Conservation (phyloP, 2,797 vertebrate genomes). For the Spea hammondii region DNA sequence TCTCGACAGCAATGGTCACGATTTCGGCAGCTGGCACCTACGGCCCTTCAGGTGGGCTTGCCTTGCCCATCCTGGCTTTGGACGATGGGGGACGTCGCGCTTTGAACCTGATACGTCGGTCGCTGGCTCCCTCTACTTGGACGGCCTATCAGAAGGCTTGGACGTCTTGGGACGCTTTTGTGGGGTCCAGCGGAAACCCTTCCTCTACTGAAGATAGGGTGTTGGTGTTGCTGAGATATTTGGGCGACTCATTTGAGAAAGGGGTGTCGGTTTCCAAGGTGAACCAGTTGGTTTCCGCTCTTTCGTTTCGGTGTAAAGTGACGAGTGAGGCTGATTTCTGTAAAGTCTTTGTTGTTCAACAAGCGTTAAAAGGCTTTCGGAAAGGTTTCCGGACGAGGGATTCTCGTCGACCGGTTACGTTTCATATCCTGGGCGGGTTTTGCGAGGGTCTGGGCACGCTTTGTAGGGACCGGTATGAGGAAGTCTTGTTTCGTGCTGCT, state of each 20-base stretch:
- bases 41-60: neutral
- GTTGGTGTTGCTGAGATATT: neutral
- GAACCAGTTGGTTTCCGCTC: neutral
- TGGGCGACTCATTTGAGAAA: neutral
- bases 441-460: neutral
- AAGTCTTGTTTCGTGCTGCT: neutral
- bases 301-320: neutral
- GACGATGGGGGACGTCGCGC: too few species aligned
- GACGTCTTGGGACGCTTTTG: neutral
- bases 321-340: neutral
- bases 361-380: neutral
- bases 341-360: neutral
- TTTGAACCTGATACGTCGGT: too few species aligned
- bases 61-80: neutral
- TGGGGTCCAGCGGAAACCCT: neutral
- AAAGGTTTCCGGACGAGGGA: neutral
- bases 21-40: too few species aligned
- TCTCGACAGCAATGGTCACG: neutral
- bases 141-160: neutral
- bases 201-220: neutral
- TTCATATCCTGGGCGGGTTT: neutral
- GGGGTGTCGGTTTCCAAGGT: neutral
- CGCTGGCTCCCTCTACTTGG: neutral
- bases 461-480: neutral
- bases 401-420: neutral